Evolutionary conservation across 2,113 vertebrate genomes (phyloP).

Genomic region (Onychostruthus taczanowskii): DNA sequence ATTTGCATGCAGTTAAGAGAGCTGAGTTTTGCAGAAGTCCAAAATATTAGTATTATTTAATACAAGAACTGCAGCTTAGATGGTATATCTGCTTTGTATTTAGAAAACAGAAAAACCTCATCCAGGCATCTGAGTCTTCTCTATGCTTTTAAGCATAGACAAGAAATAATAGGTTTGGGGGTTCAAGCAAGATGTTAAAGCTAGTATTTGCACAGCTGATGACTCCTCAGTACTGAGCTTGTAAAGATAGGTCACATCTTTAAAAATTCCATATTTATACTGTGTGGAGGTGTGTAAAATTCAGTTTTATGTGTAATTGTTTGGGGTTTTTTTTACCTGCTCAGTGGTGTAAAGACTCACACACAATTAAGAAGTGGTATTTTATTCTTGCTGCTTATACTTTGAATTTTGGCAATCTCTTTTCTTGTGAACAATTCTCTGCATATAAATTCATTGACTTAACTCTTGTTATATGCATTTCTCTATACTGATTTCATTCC

Average conservation of each 20-base stretch:
- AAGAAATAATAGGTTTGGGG: not conserved
- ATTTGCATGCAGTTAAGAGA: slow-evolving; percentile 9
- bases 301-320: not conserved
- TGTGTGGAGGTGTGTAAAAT: not conserved
- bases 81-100: not conserved
- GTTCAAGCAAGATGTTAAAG: not conserved
- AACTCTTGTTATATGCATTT: not conserved
- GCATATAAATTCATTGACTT: not conserved
- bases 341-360: not conserved
- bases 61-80: not conserved
- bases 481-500: not conserved
- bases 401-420: not conserved
- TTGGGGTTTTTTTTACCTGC: not conserved
- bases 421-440: not conserved
- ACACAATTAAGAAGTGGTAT: not conserved
- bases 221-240: not conserved
- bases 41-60: not conserved
- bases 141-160: not conserved
- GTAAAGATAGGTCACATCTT: not conserved
- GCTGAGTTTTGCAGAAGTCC: not conserved
- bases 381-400: not conserved
- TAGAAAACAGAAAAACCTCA: not conserved
- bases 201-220: not conserved
- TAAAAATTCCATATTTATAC: not conserved
- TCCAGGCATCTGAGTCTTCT: not conserved